These are phyloP conservation scores for Patella depressa DNA, from an alignment of 2,888 invertebrate genomes.

Conservation along the genomic window DNA sequence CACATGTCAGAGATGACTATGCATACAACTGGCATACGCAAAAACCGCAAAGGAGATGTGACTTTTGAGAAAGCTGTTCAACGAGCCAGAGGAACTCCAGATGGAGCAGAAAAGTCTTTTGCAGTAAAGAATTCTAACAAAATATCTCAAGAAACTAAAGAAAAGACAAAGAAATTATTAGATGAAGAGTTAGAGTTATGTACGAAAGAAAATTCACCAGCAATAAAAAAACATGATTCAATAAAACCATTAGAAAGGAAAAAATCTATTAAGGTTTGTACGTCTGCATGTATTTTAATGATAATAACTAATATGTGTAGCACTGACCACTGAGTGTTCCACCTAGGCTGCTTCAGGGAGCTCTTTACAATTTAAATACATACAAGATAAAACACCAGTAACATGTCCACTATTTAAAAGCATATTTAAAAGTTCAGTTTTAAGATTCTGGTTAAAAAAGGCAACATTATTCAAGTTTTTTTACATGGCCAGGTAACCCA, in stretches of 20 bases:
- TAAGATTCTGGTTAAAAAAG: too few species aligned
- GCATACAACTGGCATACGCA: conserved; percentile 37
- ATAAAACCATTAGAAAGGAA: conserved; percentile 46
- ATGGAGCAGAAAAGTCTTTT: conserved; percentile 62
- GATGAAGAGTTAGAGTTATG: conserved; percentile 21
- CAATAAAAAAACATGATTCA: conserved; percentile 10
- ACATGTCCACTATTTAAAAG: too few species aligned
- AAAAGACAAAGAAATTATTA: conserved; percentile 26
- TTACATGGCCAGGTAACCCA: too few species aligned
- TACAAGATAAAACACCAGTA: too few species aligned
- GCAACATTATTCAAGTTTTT: too few species aligned
- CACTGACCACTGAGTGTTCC: too few species aligned
- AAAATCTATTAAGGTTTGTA: conserved; percentile 51
- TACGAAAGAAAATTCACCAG: conserved; percentile 15
- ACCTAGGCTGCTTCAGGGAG: too few species aligned
- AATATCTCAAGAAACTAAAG: conserved; percentile 26
- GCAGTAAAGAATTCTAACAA: conserved; percentile 36
- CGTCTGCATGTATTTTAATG: neutral
- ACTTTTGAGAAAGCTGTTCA: conserved; percentile 63
- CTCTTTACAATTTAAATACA: too few species aligned
- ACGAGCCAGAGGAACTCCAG: conserved; percentile 61
- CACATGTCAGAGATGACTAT: conserved; percentile 51
- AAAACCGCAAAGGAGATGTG: conserved; percentile 43
- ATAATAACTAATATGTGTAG: too few species aligned
- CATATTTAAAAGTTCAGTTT: too few species aligned